Percentiles rank a stretch among this genome's conserved stretches.
These are phyloP conservation scores for Acyrthosiphon pisum DNA, from an alignment of 1,140 invertebrate species.

Conservation along the genomic window DNA sequence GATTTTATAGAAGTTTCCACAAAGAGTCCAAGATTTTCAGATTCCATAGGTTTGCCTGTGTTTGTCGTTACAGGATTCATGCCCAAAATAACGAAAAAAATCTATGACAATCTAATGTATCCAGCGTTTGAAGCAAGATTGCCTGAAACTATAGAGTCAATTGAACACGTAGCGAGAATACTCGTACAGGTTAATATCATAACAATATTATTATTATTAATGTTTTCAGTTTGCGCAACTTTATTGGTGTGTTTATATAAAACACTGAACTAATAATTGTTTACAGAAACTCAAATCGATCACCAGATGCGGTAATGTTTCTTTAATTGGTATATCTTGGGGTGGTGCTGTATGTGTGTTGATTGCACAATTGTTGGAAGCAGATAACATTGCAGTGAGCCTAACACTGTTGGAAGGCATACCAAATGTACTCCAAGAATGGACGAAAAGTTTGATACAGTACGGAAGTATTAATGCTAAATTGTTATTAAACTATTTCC, in stretches of 20 bases:
- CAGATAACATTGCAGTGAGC: slow-evolving; percentile 28
- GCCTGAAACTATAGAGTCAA: slow-evolving; percentile 44
- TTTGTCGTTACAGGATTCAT: slow-evolving; percentile 25
- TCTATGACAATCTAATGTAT: slow-evolving; percentile 24
- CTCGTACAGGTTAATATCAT: slow-evolving; percentile 26
- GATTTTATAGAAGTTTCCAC: slow-evolving; percentile 2
- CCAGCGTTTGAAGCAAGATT: slow-evolving; percentile 51
- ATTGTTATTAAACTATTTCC: slow-evolving; percentile 23
- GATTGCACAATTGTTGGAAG: slow-evolving; percentile 56
- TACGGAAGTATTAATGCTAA: slow-evolving; percentile 3
- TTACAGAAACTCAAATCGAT: slow-evolving; percentile 35
- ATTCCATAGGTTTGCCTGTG: background rate
- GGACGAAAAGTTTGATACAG: background rate
- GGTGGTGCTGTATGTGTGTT: slow-evolving; percentile 48
- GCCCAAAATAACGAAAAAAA: background rate
- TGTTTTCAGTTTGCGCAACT: background rate
- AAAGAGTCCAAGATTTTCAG: background rate
- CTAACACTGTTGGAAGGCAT: slow-evolving; percentile 21
- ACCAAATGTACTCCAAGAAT: background rate
- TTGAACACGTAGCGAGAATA: slow-evolving; percentile 33
- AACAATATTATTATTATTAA: background rate
- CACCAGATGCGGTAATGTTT: background rate
- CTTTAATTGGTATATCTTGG: slow-evolving; percentile 56
- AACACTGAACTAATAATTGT: background rate
- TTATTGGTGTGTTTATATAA: background rate